These are phyloP conservation scores for Omphaloscelis lunosa DNA, from an alignment of 2,888 invertebrate species.

Conservation along the genomic window DNA sequence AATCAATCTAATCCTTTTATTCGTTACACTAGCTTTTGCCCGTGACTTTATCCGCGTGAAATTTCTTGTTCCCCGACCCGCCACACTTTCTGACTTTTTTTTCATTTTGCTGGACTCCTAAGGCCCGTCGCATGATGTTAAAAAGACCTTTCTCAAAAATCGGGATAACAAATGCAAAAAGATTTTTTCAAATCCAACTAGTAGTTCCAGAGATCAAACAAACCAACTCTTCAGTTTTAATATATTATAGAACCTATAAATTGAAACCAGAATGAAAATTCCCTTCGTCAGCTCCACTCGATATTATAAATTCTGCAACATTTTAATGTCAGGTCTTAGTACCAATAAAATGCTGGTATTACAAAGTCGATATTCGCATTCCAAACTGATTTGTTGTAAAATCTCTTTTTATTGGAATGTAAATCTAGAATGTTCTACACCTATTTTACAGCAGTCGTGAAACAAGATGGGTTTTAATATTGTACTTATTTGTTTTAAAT, in stretches of 20 bases:
- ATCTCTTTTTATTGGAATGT: slow-evolving; percentile 42
- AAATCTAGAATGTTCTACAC: slow-evolving; percentile 28
- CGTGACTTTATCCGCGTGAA: rapidly evolving
- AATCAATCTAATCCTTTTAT: slow-evolving; percentile 39
- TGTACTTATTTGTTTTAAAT: background rate
- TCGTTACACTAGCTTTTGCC: slow-evolving; percentile 6
- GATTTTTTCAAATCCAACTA: background rate
- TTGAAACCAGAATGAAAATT: slow-evolving; percentile 37
- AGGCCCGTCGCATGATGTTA: no score
- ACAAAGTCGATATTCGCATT: slow-evolving; percentile 47
- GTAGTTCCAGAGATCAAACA: background rate
- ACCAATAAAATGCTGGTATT: slow-evolving; percentile 52
- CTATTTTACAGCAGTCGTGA: slow-evolving; percentile 16
- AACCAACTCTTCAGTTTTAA: background rate
- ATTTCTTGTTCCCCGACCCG: background rate
- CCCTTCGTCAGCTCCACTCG: slow-evolving; percentile 37
- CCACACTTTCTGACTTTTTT: background rate
- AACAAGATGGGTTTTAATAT: slow-evolving; percentile 9
- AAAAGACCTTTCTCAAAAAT: background rate
- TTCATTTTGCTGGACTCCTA: background rate
- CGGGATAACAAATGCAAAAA: background rate
- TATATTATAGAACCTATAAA: background rate
- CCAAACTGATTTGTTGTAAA: slow-evolving; percentile 37
- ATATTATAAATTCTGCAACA: slow-evolving; percentile 57
- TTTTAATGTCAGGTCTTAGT: slow-evolving; percentile 50